phyloP scores from a whole-genome alignment of 2,888 invertebrate genomes.

The Heterodera filipjevi region DNA sequence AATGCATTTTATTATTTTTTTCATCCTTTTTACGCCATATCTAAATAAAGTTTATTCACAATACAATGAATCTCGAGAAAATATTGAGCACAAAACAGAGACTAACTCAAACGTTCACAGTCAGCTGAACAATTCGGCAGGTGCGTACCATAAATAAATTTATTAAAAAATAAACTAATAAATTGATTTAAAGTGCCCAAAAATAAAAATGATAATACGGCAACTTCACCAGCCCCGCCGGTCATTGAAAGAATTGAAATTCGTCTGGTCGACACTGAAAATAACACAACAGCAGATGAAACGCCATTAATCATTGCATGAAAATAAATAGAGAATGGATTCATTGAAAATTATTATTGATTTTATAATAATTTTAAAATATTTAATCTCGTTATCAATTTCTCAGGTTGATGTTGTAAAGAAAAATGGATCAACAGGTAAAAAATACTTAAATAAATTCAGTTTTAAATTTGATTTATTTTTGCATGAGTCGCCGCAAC shows the following conservation, averaged over 20 bases:
- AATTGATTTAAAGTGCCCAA: too few relatives aligned
- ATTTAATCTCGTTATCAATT: not conserved
- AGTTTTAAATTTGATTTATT: not conserved
- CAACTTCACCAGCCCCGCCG: not conserved
- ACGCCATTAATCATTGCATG: slow-evolving; percentile 26
- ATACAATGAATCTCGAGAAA: too few relatives aligned
- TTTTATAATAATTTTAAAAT: not conserved
- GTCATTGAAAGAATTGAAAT: slow-evolving; percentile 26
- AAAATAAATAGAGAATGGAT: slow-evolving; percentile 4
- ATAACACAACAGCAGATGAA: not conserved
- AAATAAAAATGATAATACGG: not conserved
- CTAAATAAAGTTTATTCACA: too few relatives aligned
- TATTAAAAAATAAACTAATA: too few relatives aligned
- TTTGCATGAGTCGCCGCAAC: slow-evolving; percentile 15
- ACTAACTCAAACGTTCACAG: too few relatives aligned
- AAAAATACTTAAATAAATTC: not conserved
- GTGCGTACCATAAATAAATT: too few relatives aligned
- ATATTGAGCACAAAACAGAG: too few relatives aligned
- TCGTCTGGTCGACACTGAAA: slow-evolving; percentile 18
- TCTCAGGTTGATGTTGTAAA: slow-evolving; percentile 25
- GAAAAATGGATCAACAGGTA: slow-evolving; percentile 19
- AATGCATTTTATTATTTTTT: too few relatives aligned
- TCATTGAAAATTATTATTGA: not conserved
- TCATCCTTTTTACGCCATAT: too few relatives aligned
- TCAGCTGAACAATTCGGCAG: too few relatives aligned